These are phyloP conservation scores for Oreochromis spilurus DNA, from an alignment of 2,113 vertebrate species.

Conservation along the genomic window DNA sequence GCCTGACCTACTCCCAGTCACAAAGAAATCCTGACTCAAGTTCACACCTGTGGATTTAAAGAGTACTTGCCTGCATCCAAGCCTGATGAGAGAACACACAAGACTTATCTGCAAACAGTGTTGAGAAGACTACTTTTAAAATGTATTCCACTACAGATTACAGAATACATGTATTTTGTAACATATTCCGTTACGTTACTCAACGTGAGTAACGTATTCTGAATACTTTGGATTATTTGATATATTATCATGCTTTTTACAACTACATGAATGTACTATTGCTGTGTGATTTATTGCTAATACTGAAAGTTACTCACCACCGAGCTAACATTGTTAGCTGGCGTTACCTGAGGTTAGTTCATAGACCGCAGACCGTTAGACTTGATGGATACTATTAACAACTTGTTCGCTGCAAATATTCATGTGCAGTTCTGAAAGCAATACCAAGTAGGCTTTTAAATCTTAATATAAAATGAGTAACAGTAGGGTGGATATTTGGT, in stretches of 20 bases:
- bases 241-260: background rate
- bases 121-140: background rate
- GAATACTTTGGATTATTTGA: background rate
- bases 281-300: background rate
- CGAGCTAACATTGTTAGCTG: background rate
- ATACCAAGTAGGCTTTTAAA: background rate
- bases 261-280: background rate
- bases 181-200: background rate
- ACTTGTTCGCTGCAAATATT: background rate
- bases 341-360: background rate
- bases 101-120: background rate
- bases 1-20: background rate
- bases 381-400: background rate
- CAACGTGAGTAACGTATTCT: background rate
- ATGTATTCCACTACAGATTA: background rate
- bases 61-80: background rate
- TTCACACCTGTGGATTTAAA: background rate
- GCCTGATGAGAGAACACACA: background rate
- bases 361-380: background rate
- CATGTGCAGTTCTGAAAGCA: background rate
- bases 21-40: background rate
- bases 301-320: background rate
- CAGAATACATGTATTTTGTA: background rate
- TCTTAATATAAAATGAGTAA: background rate
- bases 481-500: background rate